These are phyloP conservation scores for Ammospiza maritima DNA, from an alignment of 2,797 vertebrate genomes.

Conservation along the genomic window DNA sequence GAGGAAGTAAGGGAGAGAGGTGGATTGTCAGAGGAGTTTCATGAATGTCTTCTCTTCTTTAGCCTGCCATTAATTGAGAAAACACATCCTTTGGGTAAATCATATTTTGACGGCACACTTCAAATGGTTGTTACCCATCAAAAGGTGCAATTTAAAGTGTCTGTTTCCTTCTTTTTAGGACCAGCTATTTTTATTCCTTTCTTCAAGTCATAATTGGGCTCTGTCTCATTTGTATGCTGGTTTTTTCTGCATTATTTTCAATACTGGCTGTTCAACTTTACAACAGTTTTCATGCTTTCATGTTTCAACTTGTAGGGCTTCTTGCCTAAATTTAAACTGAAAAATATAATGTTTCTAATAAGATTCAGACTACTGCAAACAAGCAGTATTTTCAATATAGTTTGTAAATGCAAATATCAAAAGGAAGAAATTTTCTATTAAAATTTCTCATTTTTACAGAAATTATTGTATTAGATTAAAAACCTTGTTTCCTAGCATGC, in stretches of 20 bases:
- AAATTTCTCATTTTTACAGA: slow-evolving; percentile 9
- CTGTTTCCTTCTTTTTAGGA: background rate
- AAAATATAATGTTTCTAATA: background rate
- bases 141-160: background rate
- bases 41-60: background rate
- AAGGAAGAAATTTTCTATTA: slow-evolving; percentile 12
- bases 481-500: background rate
- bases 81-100: fast-evolving
- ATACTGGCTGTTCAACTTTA: background rate
- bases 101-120: background rate
- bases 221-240: no score
- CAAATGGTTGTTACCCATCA: background rate
- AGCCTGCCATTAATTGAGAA: background rate
- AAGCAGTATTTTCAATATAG: background rate
- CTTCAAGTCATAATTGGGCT: background rate
- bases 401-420: background rate
- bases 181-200: background rate
- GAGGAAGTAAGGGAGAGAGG: background rate
- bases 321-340: background rate
- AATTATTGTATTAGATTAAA: slow-evolving; percentile 12
- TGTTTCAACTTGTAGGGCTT: background rate
- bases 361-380: background rate
- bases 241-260: background rate
- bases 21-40: background rate
- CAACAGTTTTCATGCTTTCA: fast-evolving